phyloP scores from a whole-genome alignment of 2,797 vertebrate species.

The Hylomyscus alleni region DNA sequence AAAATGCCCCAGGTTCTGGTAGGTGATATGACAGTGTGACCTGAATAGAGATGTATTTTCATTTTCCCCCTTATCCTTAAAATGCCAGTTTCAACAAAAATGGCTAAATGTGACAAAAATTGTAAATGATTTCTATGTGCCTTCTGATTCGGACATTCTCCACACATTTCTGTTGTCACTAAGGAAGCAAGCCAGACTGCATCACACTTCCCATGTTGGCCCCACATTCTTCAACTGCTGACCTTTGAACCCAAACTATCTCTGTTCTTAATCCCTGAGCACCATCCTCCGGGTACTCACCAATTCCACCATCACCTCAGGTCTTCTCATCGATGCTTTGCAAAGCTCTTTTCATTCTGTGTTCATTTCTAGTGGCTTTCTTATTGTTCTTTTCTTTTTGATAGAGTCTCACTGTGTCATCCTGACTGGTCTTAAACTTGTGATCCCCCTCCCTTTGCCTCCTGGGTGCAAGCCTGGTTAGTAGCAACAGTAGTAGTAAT shows the following conservation, averaged over 20 bases:
- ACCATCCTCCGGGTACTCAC: too few relatives aligned
- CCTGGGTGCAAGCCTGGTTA: neutral
- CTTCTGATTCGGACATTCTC: neutral
- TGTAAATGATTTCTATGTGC: neutral
- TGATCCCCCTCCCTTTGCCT: neutral
- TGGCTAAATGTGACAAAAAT: neutral
- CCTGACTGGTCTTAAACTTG: neutral
- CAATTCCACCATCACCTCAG: neutral
- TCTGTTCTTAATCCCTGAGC: neutral
- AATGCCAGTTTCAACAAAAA: neutral
- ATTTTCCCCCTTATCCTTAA: neutral
- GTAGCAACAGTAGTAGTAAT: neutral
- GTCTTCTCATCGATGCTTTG: neutral
- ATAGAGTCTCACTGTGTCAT: neutral
- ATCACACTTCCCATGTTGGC: neutral
- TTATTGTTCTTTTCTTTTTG: neutral
- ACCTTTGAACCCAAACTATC: neutral
- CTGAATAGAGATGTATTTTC: neutral
- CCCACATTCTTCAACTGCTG: neutral
- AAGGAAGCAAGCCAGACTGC: neutral
- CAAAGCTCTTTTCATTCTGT: neutral
- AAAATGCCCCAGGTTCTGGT: neutral
- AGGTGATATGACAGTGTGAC: neutral
- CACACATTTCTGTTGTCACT: neutral
- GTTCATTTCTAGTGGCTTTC: neutral